A percentile compares a stretch with the other conserved stretches of the same genome.
Conservation (phyloP, 2,797 vertebrate species). For the Odontamblyopus rebecca region DNA sequence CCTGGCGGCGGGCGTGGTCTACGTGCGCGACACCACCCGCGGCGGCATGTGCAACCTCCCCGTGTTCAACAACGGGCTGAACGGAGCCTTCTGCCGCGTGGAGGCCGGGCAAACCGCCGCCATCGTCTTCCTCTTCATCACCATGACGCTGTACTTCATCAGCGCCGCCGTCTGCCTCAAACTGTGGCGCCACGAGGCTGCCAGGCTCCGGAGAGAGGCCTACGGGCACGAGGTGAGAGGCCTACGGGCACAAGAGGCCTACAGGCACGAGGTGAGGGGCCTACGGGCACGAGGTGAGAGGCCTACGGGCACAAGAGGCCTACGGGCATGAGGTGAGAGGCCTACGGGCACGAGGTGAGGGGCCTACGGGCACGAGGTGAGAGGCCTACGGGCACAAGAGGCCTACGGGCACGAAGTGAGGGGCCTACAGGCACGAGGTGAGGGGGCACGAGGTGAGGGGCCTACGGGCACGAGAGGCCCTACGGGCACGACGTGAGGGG, state of each 20-base stretch:
- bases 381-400: neutral
- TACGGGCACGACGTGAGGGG: too few relatives aligned
- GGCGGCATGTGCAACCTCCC: slow-evolving; percentile 90
- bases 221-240: slow-evolving; percentile 80
- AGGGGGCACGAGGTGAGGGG: too few relatives aligned
- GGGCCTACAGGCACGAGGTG: too few relatives aligned
- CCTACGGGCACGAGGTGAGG: slow-evolving; percentile 41
- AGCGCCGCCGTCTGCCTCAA: slow-evolving; percentile 85
- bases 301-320: too few relatives aligned
- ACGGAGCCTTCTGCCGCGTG: slow-evolving; percentile 85
- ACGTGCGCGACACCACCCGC: slow-evolving; percentile 88
- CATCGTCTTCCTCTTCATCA: slow-evolving; percentile 89
- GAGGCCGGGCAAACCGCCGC: slow-evolving; percentile 92
- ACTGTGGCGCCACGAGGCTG: slow-evolving; percentile 90
- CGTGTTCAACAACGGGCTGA: slow-evolving; percentile 85
- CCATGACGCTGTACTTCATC: slow-evolving; percentile 85
- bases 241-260: too few relatives aligned
- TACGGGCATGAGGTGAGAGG: slow-evolving; percentile 67
- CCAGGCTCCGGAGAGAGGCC: slow-evolving; percentile 80
- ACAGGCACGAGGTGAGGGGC: slow-evolving; percentile 65
- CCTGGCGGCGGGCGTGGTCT: slow-evolving; percentile 84
- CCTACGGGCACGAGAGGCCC: too few relatives aligned
- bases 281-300: slow-evolving; percentile 80
- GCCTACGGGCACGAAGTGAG: slow-evolving; percentile 79
- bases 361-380: slow-evolving; percentile 80